Base-by-base conservation (phyloP, 2,888 invertebrate genomes). In the Chloroclystis v-ata region DNA sequence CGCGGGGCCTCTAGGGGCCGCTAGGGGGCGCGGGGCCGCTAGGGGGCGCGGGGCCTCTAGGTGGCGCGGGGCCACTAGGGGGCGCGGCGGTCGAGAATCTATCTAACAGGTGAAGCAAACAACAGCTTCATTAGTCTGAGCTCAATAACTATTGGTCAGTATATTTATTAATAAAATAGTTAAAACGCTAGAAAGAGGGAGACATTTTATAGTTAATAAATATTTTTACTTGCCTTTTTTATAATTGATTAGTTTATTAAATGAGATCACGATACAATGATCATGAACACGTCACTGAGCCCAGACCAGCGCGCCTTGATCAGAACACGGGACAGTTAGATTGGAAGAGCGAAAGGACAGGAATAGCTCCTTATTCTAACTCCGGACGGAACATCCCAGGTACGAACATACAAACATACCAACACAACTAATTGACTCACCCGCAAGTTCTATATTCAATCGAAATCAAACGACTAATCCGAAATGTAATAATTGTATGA, bases 371-470 rank as follows among this genome's bases (percentile, higher is more conserved):
- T 81, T 79, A 81, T 67, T 60, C 75, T 78, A 78, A 72, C 65
- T 78, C 82, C 83, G 85, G 85, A 85, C 85, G 85, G 85, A 85
- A 67, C 66, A 66, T 68, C 65, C 69, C 82, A 84, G 82, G 82
- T 84, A 84, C 82, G 57, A 81, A 79, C 67, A 14, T 20, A 35
- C 35, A 10, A 35, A 26, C 26, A 26, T 20, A 20, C 20, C 20
- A 20, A 26, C 26, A 26, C 9, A 26, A 26, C 26, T 26, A 26
- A 8, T 20, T 20, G 20, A 20, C 20, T 20, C 20, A 20, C 26
- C 26, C 26, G 1, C 26, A 6, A 26, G 3, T 26, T 26, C 9
- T 26, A 26, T 20, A 20, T 20, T 4, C 20, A 20, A 20, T 20
- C 20, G 3, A 20, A 20, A 20, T 20, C 20, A 20, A 4, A 4